phyloP scores from a whole-genome alignment of 2,797 vertebrate genomes.

The Darevskia nairensis region DNA sequence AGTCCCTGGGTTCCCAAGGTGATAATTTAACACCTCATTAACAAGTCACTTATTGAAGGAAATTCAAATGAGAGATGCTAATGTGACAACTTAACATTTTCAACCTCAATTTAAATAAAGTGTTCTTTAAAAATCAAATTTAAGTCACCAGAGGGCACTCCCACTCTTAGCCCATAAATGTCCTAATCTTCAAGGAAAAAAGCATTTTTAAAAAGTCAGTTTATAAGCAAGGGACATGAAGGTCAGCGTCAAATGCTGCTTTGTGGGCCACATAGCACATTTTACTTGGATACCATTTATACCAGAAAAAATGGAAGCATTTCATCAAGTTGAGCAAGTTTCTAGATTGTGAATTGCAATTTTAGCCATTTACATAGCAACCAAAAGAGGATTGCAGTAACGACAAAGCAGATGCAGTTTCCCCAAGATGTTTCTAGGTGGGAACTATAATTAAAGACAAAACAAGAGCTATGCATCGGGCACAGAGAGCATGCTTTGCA shows the following conservation, averaged over 20 bases:
- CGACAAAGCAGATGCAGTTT: background rate
- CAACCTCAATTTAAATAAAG: constrained; percentile 36
- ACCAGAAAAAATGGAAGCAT: background rate
- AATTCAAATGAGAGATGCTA: constrained; percentile 70
- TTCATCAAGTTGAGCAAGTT: background rate
- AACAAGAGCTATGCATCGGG: background rate
- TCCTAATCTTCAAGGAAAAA: constrained; percentile 17
- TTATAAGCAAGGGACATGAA: constrained; percentile 31
- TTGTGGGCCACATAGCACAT: constrained; percentile 2
- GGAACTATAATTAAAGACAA: background rate
- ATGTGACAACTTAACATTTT: constrained; percentile 71
- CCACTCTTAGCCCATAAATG: background rate
- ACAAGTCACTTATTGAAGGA: constrained; percentile 71
- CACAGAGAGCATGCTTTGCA: background rate
- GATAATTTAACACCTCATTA: constrained; percentile 78
- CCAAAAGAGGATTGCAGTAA: too few relatives aligned
- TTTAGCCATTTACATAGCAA: background rate
- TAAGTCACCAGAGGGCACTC: background rate
- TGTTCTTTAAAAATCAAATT: constrained; percentile 3
- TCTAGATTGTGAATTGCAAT: background rate
- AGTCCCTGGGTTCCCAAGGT: constrained; percentile 66
- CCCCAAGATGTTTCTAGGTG: background rate
- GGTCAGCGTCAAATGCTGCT: constrained; percentile 1
- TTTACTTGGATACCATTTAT: background rate
- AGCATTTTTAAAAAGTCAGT: constrained; percentile 13